Base-by-base conservation (phyloP, 1,140 invertebrate genomes). In the Radopholus similis region DNA sequence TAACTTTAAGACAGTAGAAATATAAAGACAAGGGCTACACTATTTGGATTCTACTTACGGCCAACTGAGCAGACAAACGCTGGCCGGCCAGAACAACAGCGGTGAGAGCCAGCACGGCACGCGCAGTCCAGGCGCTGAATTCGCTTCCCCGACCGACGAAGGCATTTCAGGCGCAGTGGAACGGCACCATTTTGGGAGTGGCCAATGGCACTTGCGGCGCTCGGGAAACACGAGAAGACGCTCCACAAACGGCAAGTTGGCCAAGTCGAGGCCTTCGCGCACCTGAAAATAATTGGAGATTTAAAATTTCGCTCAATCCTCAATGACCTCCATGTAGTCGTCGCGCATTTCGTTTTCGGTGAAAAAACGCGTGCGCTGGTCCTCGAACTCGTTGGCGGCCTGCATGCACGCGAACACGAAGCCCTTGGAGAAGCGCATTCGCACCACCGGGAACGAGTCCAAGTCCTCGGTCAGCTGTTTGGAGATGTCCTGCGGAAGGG, bases 281-380 rank as follows among this genome's bases (percentile, higher is more conserved):
- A 81, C 78, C 77, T 78, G 30, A 64, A 71, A 21, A 64, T 30
- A 4, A 73, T 38, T 18, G 32, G 26, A 34, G 3, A 70, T 74
- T 26, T 21, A 1, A 8, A 11, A 74, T 28, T 64, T 4, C 18
- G n/a, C 11, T 6, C n/a, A 11, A 38, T 63, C 21, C 2, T n/a
- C 21, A 63, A 56, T 73, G 23, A 91, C 91, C 84, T 93, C 90
- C 89, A 92, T 90, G 82, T 91, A 92, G 83, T 92, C 90, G 77
- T 92, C 91, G 51, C 88, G 87, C 18, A 88, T 80, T 83, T 91
- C 90, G 83, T 91, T 88, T 59, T 90, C 89, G 56, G 84, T 87
- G 75, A 91, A 92, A 83, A 93, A 93, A 71, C 89, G 84, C 13
- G 89, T 88, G 68, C 91, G 84, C 76, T 91, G 90, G 71, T 91